Evolutionary conservation across 2,797 vertebrate genomes (phyloP).

Genomic region (Hydrolagus colliei): DNA sequence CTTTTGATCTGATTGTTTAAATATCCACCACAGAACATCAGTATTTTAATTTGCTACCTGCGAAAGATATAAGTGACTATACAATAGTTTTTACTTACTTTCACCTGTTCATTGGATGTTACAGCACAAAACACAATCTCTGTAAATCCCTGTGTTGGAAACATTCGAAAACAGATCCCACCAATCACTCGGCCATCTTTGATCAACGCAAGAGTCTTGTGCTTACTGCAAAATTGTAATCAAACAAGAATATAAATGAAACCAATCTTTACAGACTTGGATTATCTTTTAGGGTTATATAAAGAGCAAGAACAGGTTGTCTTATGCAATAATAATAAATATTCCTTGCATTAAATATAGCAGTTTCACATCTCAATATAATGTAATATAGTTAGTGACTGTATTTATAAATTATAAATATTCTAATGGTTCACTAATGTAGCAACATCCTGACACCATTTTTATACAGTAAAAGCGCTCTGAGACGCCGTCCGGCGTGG

Average conservation of each 20-base stretch:
- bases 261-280: background rate
- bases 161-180: conserved; percentile 98
- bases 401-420: no score
- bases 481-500: no score
- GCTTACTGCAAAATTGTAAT: conserved; percentile 71
- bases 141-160: conserved; percentile 93
- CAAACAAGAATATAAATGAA: background rate
- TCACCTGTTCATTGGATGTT: conserved; percentile 96
- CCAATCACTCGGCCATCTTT: conserved; percentile 99
- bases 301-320: background rate
- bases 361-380: no score
- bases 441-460: no score
- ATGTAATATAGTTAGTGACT: no score
- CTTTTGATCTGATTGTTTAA: background rate
- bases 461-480: no score
- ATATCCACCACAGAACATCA: background rate
- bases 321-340: background rate
- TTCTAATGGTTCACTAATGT: no score
- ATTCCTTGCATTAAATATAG: no score
- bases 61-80: background rate
- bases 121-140: conserved; percentile 98
- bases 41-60: background rate
- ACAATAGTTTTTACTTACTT: conserved; percentile 60
- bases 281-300: background rate
- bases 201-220: conserved; percentile 94